Conservation (phyloP, 2,113 vertebrate species). For the Megaceryle torquata region DNA sequence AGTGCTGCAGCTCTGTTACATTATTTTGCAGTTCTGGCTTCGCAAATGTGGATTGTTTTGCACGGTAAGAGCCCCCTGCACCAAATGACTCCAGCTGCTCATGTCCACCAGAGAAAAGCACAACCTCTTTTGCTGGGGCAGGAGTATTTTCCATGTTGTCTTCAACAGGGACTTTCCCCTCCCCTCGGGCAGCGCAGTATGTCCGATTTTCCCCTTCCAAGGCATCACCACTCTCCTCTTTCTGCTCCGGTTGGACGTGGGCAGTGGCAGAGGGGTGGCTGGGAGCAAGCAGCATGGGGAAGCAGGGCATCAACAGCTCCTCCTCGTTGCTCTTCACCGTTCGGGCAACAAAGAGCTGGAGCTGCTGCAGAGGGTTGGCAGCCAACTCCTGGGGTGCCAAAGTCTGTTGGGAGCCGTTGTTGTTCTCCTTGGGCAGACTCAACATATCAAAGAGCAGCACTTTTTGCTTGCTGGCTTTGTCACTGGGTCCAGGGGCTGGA, state of each 20-base stretch:
- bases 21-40: neutral
- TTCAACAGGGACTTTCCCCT: neutral
- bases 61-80: neutral
- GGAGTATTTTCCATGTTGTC: neutral
- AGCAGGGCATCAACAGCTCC: slow-evolving; percentile 44
- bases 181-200: neutral
- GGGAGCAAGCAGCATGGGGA: slow-evolving; percentile 2
- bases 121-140: neutral
- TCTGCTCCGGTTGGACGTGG: neutral
- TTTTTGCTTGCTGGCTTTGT: slow-evolving; percentile 11
- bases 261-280: neutral
- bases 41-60: neutral
- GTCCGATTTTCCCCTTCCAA: neutral
- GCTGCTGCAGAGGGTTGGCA: slow-evolving; percentile 63
- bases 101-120: neutral
- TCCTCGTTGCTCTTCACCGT: slow-evolving; percentile 58
- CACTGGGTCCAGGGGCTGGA: neutral
- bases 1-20: neutral
- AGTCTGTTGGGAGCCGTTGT: neutral
- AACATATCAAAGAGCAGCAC: slow-evolving; percentile 18
- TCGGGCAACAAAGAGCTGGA: slow-evolving; percentile 68
- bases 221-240: neutral
- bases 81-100: neutral
- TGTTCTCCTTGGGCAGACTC: neutral
- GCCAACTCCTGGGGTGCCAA: neutral